These are phyloP conservation scores for Campylomormyrus tamandua DNA, from an alignment of 2,113 vertebrate species.

Conservation along the genomic window DNA sequence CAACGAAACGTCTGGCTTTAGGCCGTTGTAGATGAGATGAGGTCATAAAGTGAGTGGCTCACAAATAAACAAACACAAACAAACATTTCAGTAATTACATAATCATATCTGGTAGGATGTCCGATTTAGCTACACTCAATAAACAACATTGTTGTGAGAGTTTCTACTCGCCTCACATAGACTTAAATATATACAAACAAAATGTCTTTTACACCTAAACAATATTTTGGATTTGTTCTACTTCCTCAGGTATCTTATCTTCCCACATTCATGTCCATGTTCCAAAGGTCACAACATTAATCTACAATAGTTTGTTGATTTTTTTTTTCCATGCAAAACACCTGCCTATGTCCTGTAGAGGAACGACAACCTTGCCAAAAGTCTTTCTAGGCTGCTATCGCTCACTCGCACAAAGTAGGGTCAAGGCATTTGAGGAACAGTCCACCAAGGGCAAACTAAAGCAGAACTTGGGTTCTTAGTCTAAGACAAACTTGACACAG, in stretches of 20 bases:
- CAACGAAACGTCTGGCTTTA: neutral
- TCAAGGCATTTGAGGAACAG: neutral
- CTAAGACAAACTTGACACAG: neutral
- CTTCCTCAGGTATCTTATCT: neutral
- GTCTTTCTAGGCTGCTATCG: neutral
- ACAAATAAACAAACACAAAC: neutral
- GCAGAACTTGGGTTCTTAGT: neutral
- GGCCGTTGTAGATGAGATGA: neutral
- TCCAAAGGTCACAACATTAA: slow-evolving; percentile 14
- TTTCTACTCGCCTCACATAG: neutral
- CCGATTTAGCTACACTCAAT: neutral
- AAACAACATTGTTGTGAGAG: neutral
- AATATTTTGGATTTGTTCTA: neutral
- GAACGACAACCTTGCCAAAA: neutral
- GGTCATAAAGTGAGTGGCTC: neutral
- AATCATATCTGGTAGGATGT: neutral
- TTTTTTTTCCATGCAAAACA: neutral
- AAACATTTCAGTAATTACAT: neutral
- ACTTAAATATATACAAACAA: neutral
- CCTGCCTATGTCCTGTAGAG: neutral
- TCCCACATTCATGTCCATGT: neutral
- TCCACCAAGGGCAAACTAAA: neutral
- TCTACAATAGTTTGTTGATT: neutral
- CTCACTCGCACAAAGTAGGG: neutral
- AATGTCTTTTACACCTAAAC: neutral